Evolutionary conservation across 2,888 invertebrate species (phyloP), one percentile per base, ranked within the genome.

Genomic region (Abrostola triplasia): DNA sequence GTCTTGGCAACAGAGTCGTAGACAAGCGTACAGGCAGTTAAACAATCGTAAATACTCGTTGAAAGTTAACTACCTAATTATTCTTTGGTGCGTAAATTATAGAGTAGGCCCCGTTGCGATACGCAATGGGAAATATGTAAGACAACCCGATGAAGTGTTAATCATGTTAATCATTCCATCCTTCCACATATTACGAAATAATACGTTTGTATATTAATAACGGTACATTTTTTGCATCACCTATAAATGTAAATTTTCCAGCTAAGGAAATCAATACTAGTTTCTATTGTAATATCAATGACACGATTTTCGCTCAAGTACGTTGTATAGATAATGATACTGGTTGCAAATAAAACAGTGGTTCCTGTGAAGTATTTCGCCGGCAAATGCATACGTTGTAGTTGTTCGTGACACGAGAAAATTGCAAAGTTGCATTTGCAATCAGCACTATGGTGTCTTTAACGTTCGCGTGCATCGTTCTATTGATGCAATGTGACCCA

Each of bases 401-500:
- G 70, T 67, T 64, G 78, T 85, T 86, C 88, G 88, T 90, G 88
- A 86, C 85, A 84, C 75, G 84, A 84, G 86, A 84, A 86, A 88
- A 92, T 91, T 89, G 87, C 86, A 80, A 83, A 84, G 86, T 86
- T 87, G 88, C 85, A 88, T 82, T 88, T 73, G 85, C 85, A 88
- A 89, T 88, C 87, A 86, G 76, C 80, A 82, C 82, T 79, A 92
- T 90, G 90, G 89, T 89, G 89, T 90, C 86, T 88, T 77, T 84
- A 87, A 77, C 81, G 88, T 83, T 90, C 71, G 90, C 90, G 90
- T 91, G 91, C 89, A 90, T 91, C 86, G 88, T 85, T 86, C 84
- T 87, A 89, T 90, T 92, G 90, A 91, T 90, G 91, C 90, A 92
- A 92, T 86, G 85, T 87, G 92, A 91, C 92, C 91, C 84, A 92